Percentiles rank a stretch among this genome's conserved stretches.
Conservation (phyloP, 2,888 invertebrate genomes). For the Oscheius onirici region DNA sequence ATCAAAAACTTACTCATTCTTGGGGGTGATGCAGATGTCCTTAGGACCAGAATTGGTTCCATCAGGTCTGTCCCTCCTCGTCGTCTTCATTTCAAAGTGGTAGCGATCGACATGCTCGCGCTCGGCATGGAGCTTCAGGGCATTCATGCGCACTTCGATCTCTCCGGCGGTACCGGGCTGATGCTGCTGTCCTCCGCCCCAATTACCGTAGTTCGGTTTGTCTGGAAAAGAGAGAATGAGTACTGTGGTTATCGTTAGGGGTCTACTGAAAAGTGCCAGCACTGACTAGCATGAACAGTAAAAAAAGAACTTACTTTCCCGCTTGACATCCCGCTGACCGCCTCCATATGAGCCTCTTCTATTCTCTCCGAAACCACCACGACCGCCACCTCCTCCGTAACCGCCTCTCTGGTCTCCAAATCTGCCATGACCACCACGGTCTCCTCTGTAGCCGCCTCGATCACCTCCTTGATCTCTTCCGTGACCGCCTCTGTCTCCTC, state of each 20-base stretch:
- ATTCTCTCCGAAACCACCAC: neutral
- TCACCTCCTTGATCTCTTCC: neutral
- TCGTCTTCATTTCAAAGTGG: conserved; percentile 5
- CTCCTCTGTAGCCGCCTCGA: neutral
- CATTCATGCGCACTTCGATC: conserved; percentile 8
- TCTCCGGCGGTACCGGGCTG: neutral
- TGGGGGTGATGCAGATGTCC: conserved; percentile 3
- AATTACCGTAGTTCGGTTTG: neutral
- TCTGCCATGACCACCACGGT: neutral
- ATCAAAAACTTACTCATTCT: conserved; percentile 12
- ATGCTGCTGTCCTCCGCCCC: neutral
- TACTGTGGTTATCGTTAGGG: neutral
- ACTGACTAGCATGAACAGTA: neutral
- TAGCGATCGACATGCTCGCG: neutral
- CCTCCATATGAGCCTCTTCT: neutral
- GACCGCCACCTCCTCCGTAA: neutral
- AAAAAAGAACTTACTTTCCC: neutral
- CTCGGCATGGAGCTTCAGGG: neutral
- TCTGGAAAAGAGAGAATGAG: neutral
- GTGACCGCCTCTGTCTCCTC: neutral
- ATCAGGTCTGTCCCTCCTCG: neutral
- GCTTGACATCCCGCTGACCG: neutral
- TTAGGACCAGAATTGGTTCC: neutral
- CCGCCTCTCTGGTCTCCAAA: neutral
- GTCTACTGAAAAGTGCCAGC: neutral